Evolutionary conservation across 2,888 invertebrate genomes (phyloP).

Genomic region (Scaptomyza parva): DNA sequence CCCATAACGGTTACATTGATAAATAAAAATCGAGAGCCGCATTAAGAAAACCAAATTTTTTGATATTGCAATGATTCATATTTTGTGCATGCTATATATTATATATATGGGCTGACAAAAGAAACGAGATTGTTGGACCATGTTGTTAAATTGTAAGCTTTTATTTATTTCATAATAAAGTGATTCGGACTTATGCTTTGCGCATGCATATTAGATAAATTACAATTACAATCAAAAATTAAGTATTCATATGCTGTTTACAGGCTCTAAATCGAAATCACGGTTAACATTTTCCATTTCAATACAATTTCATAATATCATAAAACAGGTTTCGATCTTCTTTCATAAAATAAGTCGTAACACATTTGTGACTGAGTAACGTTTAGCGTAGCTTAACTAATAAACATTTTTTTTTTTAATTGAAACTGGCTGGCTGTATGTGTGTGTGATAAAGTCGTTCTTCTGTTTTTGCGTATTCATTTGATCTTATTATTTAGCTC

Average conservation of each 20-base stretch:
- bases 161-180: slow-evolving; percentile 57
- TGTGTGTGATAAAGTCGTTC: slow-evolving; percentile 29
- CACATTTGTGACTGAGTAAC: slow-evolving; percentile 62
- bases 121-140: neutral
- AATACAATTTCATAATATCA: slow-evolving; percentile 38
- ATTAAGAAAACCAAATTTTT: neutral
- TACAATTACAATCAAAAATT: slow-evolving; percentile 58
- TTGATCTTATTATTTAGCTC: slow-evolving; percentile 20
- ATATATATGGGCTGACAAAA: neutral
- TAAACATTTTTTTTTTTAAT: slow-evolving; percentile 67
- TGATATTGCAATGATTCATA: neutral
- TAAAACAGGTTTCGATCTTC: slow-evolving; percentile 52
- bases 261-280: slow-evolving; percentile 63
- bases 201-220: slow-evolving; percentile 58
- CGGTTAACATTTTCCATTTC: slow-evolving; percentile 57
- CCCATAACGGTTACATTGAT: slow-evolving; percentile 21
- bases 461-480: slow-evolving; percentile 13
- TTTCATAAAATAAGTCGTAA: slow-evolving; percentile 27
- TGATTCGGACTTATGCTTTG: slow-evolving; percentile 46
- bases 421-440: slow-evolving; percentile 67
- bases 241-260: slow-evolving; percentile 48
- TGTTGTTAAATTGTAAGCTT: slow-evolving; percentile 13
- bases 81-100: no score
- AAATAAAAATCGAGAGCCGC: neutral
- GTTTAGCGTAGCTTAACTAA: slow-evolving; percentile 70